phyloP scores from a whole-genome alignment of 2,888 invertebrate genomes.

The Habroteleia sp. region DNA sequence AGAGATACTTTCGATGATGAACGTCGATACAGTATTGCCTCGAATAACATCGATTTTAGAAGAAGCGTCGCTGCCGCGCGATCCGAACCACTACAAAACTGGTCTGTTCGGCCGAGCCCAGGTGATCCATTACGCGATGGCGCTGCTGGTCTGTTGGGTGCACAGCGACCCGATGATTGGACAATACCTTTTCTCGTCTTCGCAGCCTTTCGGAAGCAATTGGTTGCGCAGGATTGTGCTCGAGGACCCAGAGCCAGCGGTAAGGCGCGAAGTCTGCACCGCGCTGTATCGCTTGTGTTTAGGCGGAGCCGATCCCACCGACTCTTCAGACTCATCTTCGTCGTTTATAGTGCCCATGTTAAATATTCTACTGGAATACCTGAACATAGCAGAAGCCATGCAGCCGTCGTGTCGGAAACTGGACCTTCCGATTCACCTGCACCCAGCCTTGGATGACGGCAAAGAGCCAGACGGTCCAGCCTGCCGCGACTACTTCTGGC shows the following conservation, averaged over 20 bases:
- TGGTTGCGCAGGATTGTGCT: constrained; percentile 93
- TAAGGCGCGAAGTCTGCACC: constrained; percentile 94
- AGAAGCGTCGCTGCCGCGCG: constrained; percentile 90
- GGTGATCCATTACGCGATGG: constrained; percentile 94
- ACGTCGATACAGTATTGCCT: constrained; percentile 90
- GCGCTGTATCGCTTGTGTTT: constrained; percentile 94
- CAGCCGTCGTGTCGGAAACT: constrained; percentile 82
- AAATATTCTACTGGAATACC: constrained; percentile 89
- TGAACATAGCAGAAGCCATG: constrained; percentile 93
- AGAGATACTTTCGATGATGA: constrained; percentile 91
- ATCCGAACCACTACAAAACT: constrained; percentile 93
- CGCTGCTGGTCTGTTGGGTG: constrained; percentile 95
- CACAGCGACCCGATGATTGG: constrained; percentile 92
- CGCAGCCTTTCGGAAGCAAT: constrained; percentile 85
- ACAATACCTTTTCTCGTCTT: constrained; percentile 88
- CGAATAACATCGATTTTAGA: constrained; percentile 92
- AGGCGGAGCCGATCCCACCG: constrained; percentile 83
- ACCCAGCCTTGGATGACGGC: constrained; percentile 85
- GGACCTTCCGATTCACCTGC: constrained; percentile 81
- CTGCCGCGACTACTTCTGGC: constrained; percentile 96
- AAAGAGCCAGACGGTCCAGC: constrained; percentile 97
- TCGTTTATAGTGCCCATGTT: constrained; percentile 89
- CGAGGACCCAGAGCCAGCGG: constrained; percentile 95
- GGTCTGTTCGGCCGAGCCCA: constrained; percentile 96
- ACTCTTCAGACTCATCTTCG: constrained; percentile 76